Conservation (phyloP, 1,140 invertebrate genomes). For the Rhysida immarginata region DNA sequence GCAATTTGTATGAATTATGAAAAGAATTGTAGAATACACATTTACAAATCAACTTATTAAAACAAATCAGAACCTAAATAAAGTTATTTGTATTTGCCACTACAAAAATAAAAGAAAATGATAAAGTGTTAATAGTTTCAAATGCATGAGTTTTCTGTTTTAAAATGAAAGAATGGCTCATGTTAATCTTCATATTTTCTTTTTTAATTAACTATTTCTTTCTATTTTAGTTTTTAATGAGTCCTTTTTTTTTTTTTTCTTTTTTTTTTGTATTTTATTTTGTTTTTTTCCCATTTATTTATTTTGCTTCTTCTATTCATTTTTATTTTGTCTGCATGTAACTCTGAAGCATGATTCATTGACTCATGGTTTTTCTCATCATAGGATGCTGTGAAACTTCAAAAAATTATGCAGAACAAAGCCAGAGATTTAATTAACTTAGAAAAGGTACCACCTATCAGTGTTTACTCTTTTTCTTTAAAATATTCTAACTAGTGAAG, state of each 20-base stretch:
- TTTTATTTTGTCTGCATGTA: no score
- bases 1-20: no score
- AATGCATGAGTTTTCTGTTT: no score
- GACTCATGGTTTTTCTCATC: constrained; percentile 2
- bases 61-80: no score
- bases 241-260: constrained; percentile 6
- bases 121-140: no score
- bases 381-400: constrained; percentile 58
- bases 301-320: background rate
- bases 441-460: constrained; percentile 42
- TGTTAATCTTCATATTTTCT: background rate
- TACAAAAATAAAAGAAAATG: no score
- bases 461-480: no score
- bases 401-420: constrained; percentile 67
- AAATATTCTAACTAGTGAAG: no score
- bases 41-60: no score
- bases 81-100: no score
- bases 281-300: background rate
- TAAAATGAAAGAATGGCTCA: no score
- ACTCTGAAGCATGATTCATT: background rate
- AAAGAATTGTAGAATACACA: no score
- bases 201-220: background rate
- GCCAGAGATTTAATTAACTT: constrained; percentile 66
- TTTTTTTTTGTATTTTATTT: constrained; percentile 17
- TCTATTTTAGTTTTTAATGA: background rate